Conservation (phyloP, 2,797 vertebrate genomes). For the Chlorospingus flavigularis region DNA sequence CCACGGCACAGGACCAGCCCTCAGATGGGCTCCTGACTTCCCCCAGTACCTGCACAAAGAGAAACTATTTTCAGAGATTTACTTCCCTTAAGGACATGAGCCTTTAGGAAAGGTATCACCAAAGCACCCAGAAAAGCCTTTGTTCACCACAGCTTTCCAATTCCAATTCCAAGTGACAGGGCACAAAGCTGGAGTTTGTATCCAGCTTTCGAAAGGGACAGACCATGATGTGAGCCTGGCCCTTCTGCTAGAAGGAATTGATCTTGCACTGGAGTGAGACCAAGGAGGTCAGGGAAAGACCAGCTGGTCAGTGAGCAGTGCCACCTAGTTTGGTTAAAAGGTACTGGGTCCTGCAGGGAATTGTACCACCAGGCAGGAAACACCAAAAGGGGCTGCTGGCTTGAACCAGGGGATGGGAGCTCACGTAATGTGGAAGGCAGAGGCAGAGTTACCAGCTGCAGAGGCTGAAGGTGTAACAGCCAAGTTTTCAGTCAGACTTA, state of each 20-base stretch:
- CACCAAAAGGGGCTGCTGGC: neutral
- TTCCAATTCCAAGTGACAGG: neutral
- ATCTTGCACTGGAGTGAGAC: slow-evolving; percentile 54
- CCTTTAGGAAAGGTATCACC: accelerated
- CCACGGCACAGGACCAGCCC: accelerated
- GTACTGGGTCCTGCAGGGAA: neutral
- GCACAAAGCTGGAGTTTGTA: slow-evolving; percentile 2
- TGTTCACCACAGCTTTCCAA: neutral
- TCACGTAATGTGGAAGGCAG: accelerated
- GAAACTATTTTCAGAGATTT: neutral
- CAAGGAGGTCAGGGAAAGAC: slow-evolving; percentile 35
- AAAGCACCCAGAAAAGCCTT: neutral
- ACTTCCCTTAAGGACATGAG: neutral
- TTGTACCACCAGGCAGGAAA: neutral
- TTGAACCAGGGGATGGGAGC: accelerated
- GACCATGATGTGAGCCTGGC: neutral
- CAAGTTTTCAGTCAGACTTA: neutral
- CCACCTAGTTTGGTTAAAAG: neutral
- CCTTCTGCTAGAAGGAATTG: slow-evolving; percentile 65
- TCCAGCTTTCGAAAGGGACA: slow-evolving; percentile 64
- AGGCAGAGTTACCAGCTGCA: neutral
- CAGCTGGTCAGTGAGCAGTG: slow-evolving; percentile 60
- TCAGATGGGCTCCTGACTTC: neutral
- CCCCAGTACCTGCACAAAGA: accelerated
- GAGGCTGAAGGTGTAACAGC: neutral